Conservation (phyloP, 30 jellyfish, hydroid and myxozoan species). For the Hydractinia echinata region DNA sequence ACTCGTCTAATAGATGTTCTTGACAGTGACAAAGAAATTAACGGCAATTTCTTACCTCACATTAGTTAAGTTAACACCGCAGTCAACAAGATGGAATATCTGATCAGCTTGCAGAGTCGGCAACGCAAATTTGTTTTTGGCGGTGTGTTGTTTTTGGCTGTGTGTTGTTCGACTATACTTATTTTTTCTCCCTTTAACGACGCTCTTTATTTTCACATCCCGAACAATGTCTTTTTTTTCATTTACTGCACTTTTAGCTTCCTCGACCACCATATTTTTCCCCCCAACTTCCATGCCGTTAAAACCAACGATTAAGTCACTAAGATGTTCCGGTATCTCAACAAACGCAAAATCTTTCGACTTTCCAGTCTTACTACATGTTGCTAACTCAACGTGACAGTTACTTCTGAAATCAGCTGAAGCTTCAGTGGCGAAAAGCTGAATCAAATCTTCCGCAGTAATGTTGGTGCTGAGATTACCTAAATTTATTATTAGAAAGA, state of each 20-base stretch:
- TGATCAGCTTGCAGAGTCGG: slow-evolving; percentile 81
- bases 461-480: slow-evolving; percentile 76
- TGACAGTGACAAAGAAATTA: not conserved
- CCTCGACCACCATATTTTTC: slow-evolving; percentile 62
- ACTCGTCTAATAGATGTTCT: too few relatives aligned
- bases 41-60: slow-evolving; percentile 27
- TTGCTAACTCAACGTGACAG: slow-evolving; percentile 78
- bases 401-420: slow-evolving; percentile 64
- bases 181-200: slow-evolving; percentile 5
- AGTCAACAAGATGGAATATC: slow-evolving; percentile 64
- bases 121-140: slow-evolving; percentile 43
- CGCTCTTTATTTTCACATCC: slow-evolving; percentile 53
- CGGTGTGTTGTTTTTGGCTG: slow-evolving; percentile 23
- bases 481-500: not conserved
- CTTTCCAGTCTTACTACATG: slow-evolving; percentile 54
- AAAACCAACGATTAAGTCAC: slow-evolving; percentile 62
- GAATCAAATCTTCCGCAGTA: slow-evolving; percentile 64
- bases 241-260: slow-evolving; percentile 60
- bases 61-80: slow-evolving; percentile 83
- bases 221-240: slow-evolving; percentile 37
- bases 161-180: slow-evolving; percentile 9
- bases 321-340: slow-evolving; percentile 85
- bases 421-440: slow-evolving; percentile 73
- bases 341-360: slow-evolving; percentile 84
- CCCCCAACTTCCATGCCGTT: slow-evolving; percentile 90